Conservation (phyloP, 2,113 vertebrate genomes). For the Pampusana beccarii region DNA sequence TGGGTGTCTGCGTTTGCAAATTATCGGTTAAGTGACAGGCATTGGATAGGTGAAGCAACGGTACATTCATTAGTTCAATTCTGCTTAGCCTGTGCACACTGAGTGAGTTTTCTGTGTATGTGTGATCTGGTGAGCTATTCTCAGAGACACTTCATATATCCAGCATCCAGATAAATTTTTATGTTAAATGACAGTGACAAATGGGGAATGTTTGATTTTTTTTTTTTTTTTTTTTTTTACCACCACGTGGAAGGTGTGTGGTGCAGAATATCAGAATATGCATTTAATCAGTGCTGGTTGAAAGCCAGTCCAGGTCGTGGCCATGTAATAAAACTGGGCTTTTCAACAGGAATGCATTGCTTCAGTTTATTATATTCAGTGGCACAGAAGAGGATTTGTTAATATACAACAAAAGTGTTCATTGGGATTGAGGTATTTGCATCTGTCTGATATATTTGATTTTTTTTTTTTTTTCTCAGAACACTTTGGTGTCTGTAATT, state of each 20-base stretch:
- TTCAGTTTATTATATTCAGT: not conserved
- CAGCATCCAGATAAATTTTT: not conserved
- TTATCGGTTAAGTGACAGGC: not conserved
- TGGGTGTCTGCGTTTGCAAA: constrained; percentile 12
- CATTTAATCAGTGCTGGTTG: not conserved
- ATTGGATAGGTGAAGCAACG: constrained; percentile 11
- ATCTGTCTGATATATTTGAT: not conserved
- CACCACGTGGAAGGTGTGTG: not conserved
- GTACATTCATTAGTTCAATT: constrained; percentile 36
- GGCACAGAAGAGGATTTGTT: not conserved
- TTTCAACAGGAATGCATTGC: not conserved
- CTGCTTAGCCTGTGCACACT: not conserved
- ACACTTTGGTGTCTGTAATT: not conserved
- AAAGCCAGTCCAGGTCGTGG: not conserved
- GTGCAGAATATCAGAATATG: not conserved
- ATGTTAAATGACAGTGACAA: not conserved
- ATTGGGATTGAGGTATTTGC: not conserved
- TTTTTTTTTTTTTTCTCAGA: not conserved
- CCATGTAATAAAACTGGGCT: not conserved
- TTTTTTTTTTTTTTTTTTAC: not conserved
- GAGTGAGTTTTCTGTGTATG: not conserved
- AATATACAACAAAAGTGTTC: not conserved
- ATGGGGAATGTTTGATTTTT: not conserved
- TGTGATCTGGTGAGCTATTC: not conserved
- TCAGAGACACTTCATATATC: not conserved